Conservation (phyloP, 2,888 invertebrate genomes). For the Agapostemon virescens region DNA sequence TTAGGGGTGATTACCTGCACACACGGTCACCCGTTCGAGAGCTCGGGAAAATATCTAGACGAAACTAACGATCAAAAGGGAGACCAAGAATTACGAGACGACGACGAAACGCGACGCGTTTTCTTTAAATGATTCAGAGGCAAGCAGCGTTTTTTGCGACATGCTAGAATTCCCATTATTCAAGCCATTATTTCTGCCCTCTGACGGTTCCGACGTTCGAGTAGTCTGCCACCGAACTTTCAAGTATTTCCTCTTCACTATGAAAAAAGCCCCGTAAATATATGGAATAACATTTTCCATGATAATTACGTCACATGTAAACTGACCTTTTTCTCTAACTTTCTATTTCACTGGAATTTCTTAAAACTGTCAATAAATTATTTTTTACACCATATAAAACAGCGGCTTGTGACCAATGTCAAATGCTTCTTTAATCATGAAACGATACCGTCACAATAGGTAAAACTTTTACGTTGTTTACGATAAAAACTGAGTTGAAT, state of each 20-base stretch:
- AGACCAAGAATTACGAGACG: constrained; percentile 32
- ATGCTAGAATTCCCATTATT: background rate
- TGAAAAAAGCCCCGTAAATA: background rate
- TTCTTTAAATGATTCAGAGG: background rate
- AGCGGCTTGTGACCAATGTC: no score
- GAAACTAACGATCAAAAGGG: constrained; percentile 47
- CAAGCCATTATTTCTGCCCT: constrained; percentile 5
- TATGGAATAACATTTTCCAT: background rate
- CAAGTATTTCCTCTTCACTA: background rate
- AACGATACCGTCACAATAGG: no score
- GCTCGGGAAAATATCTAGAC: constrained; percentile 48
- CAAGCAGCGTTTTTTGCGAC: background rate
- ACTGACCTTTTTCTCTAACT: background rate
- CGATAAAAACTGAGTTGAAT: no score
- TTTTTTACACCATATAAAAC: no score
- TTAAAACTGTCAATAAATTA: background rate
- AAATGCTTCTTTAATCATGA: no score
- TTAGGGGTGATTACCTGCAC: constrained; percentile 50
- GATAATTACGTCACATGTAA: background rate
- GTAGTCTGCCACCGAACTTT: background rate
- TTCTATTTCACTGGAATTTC: background rate
- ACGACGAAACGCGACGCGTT: constrained; percentile 10
- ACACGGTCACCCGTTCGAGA: constrained; percentile 36
- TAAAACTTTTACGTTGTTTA: no score
- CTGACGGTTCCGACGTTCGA: constrained; percentile 6